Evolutionary conservation across 1,140 invertebrate species (phyloP).

Genomic region (Caligus rogercresseyi): DNA sequence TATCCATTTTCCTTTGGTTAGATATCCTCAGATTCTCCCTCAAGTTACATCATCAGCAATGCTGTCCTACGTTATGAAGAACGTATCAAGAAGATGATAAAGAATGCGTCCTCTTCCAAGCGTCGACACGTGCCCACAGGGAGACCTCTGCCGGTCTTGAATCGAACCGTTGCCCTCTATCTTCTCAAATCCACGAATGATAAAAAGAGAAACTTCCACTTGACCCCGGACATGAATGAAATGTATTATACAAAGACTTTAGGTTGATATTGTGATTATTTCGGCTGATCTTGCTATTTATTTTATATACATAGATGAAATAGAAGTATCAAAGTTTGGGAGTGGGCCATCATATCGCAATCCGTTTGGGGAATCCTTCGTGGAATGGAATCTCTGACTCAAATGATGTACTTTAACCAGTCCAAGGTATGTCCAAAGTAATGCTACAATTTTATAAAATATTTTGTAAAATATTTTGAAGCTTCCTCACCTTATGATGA

Average conservation of each 20-base stretch:
- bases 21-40: not conserved
- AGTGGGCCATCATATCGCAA: constrained; percentile 21
- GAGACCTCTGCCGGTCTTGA: not conserved
- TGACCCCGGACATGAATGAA: not conserved
- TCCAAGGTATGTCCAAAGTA: constrained; percentile 3
- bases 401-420: constrained; percentile 28
- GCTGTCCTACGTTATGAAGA: not conserved
- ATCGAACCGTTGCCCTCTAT: not conserved
- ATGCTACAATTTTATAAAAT: constrained; percentile 8
- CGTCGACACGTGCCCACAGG: not conserved
- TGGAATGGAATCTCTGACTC: constrained; percentile 31
- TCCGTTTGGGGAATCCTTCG: constrained; percentile 30
- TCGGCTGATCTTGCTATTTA: not conserved
- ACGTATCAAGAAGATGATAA: not conserved
- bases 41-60: not conserved
- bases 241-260: not conserved
- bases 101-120: not conserved
- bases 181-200: not conserved
- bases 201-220: not conserved
- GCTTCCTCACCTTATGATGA: no score
- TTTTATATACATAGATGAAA: not conserved
- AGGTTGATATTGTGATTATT: not conserved
- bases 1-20: no score
- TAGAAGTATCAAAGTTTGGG: not conserved
- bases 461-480: no score